Conservation (phyloP, 2,888 invertebrate genomes). For the Microctonus brassicae region DNA sequence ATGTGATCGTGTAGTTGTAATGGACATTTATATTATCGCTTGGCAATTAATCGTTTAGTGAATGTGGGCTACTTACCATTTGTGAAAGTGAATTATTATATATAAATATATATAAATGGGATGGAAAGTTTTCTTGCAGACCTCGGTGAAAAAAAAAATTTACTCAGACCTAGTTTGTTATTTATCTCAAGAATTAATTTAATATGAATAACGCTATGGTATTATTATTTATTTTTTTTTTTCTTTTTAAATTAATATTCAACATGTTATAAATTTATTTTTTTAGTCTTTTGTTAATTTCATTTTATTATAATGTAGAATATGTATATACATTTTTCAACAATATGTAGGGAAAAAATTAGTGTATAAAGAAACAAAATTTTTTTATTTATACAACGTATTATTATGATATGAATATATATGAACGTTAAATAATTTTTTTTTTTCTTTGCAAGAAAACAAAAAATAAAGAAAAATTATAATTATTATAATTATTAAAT, state of each 20-base stretch:
- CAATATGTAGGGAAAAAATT: neutral
- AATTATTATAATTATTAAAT: constrained; percentile 55
- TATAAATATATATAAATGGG: neutral
- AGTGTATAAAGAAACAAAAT: neutral
- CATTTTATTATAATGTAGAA: neutral
- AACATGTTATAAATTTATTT: too few relatives aligned
- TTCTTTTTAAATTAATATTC: too few relatives aligned
- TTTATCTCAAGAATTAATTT: too few relatives aligned
- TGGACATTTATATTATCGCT: neutral
- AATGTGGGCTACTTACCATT: neutral
- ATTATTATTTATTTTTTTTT: too few relatives aligned
- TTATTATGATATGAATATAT: too few relatives aligned
- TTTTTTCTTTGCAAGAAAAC: constrained; percentile 36
- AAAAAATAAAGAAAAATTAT: constrained; percentile 15
- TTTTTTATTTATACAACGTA: neutral
- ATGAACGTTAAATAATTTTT: neutral
- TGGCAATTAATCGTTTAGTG: neutral
- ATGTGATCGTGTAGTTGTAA: neutral
- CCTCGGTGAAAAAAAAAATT: neutral
- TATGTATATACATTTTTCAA: constrained; percentile 20
- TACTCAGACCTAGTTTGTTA: too few relatives aligned
- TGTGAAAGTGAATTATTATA: neutral
- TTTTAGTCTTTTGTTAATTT: neutral
- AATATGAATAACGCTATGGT: too few relatives aligned
- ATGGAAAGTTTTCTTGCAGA: neutral